Conservation (phyloP, 1,140 invertebrate species). For the Microvelia longipes region DNA sequence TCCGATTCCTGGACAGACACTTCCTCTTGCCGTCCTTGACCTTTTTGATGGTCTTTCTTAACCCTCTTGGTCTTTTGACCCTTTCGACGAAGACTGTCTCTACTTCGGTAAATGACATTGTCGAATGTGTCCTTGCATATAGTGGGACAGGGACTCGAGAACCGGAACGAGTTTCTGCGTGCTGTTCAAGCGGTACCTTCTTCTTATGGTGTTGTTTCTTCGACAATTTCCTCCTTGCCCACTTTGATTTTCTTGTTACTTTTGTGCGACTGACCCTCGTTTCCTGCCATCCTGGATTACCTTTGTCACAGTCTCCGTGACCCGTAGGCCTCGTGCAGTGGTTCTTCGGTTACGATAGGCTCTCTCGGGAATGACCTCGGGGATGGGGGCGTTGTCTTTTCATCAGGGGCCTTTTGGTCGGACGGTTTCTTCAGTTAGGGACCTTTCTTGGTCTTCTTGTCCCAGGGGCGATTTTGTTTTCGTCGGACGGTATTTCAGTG, state of each 20-base stretch:
- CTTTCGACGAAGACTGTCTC: conserved; percentile 19
- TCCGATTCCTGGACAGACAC: conserved; percentile 13
- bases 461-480: not conserved
- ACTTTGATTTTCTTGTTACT: conserved; percentile 14
- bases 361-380: conserved; percentile 9
- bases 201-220: conserved; percentile 13
- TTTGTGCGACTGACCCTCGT: conserved; percentile 27
- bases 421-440: conserved; percentile 12
- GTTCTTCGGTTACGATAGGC: conserved; percentile 10
- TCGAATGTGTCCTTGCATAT: conserved; percentile 16
- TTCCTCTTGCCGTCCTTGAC: conserved; percentile 17
- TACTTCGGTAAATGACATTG: conserved; percentile 32
- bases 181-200: conserved; percentile 5
- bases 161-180: conserved; percentile 10
- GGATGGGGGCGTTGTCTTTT: conserved; percentile 12
- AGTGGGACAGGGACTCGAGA: conserved; percentile 13
- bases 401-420: conserved; percentile 6
- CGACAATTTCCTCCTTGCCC: conserved; percentile 8
- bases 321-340: too few species aligned
- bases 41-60: conserved; percentile 18
- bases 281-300: conserved; percentile 14
- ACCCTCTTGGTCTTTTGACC: conserved; percentile 10
- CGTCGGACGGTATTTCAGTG: conserved; percentile 6
- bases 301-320: conserved; percentile 21
- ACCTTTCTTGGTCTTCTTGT: conserved; percentile 14